Conservation (phyloP, 2,113 vertebrate species). For the Verasper variegatus region DNA sequence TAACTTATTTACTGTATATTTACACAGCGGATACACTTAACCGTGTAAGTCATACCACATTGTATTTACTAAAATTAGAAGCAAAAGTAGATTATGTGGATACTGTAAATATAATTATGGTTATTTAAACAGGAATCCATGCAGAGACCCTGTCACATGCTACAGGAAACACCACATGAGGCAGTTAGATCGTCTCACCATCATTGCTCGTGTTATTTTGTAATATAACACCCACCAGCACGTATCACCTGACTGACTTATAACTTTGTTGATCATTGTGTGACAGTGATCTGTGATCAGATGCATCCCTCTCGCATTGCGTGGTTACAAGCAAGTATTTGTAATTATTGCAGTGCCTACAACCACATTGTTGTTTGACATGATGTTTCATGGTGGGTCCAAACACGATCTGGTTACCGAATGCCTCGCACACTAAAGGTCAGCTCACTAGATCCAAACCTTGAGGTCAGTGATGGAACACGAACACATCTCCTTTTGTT, state of each 20-base stretch:
- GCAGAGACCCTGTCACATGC: not conserved
- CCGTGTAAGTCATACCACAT: not conserved
- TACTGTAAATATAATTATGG: not conserved
- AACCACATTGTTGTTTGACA: slow-evolving; percentile 1
- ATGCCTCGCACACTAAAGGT: slow-evolving; percentile 64
- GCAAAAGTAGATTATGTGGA: not conserved
- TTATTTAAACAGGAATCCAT: not conserved
- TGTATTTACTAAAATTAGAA: not conserved
- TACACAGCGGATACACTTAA: not conserved
- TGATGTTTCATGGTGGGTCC: slow-evolving; percentile 38
- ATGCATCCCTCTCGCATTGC: slow-evolving; percentile 24
- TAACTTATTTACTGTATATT: not conserved
- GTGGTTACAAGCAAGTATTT: slow-evolving; percentile 46
- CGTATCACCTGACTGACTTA: not conserved
- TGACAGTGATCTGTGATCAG: slow-evolving; percentile 18
- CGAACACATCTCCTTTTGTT: slow-evolving; percentile 39
- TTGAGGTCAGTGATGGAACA: slow-evolving; percentile 33
- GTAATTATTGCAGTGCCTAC: slow-evolving; percentile 43
- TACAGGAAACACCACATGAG: not conserved
- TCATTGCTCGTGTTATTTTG: not conserved
- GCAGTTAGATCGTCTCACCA: not conserved
- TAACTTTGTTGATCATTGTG: not conserved
- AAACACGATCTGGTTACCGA: slow-evolving; percentile 58
- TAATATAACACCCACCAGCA: not conserved
- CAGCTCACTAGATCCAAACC: slow-evolving; percentile 29